Conservation (phyloP, 2,113 vertebrate genomes). For the Tenebrosternarchus preto region DNA sequence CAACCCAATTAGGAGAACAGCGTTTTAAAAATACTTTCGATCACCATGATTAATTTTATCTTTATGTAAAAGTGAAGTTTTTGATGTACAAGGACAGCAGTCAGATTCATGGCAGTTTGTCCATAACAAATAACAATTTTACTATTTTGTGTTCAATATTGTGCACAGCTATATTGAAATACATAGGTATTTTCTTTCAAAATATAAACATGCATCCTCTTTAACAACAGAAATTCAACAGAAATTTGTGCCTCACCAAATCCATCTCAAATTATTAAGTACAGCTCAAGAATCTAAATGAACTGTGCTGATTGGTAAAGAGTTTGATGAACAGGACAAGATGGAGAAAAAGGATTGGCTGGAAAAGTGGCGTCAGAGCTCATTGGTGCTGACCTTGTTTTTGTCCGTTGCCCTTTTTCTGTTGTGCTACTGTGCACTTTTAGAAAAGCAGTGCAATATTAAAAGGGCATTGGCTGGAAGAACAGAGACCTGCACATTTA, state of each 20-base stretch:
- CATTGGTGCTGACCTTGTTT: conserved; percentile 71
- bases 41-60: not conserved
- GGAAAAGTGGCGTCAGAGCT: conserved; percentile 55
- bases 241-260: not conserved
- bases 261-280: conserved; percentile 1
- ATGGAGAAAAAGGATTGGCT: conserved; percentile 35
- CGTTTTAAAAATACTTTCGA: too few species aligned
- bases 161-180: too few species aligned
- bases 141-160: not conserved
- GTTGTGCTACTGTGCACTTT: conserved; percentile 93
- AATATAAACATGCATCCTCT: not conserved
- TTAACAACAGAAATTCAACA: not conserved
- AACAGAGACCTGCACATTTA: conserved; percentile 74
- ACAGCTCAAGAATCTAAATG: conserved; percentile 27
- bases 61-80: not conserved
- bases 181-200: not conserved
- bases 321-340: conserved; percentile 3
- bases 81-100: not conserved
- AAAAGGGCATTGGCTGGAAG: conserved; percentile 98
- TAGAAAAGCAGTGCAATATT: conserved; percentile 98
- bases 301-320: conserved; percentile 9
- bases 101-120: not conserved
- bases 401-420: conserved; percentile 95
- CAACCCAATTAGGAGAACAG: too few species aligned
- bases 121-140: too few species aligned